phyloP scores from a whole-genome alignment of 1,140 invertebrate genomes.

The Drosophila mauritiana region DNA sequence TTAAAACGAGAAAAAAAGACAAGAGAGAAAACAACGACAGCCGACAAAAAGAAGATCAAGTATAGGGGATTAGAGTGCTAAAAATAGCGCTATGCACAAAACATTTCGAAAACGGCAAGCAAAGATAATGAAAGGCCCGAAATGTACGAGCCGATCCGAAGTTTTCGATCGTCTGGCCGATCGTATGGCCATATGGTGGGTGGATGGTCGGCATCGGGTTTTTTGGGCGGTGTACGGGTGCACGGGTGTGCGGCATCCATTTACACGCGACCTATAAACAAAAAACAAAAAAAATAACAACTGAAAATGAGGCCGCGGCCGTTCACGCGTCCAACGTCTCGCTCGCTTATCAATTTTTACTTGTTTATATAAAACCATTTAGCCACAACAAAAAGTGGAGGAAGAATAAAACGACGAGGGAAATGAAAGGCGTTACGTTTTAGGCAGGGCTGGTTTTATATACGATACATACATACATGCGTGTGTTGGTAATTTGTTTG shows the following conservation, averaged over 20 bases:
- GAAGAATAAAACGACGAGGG: background rate
- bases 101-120: constrained; percentile 45
- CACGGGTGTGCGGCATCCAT: constrained; percentile 32
- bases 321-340: constrained; percentile 54
- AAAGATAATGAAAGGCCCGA: constrained; percentile 34
- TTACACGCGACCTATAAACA: constrained; percentile 80
- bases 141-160: constrained; percentile 16
- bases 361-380: constrained; percentile 49
- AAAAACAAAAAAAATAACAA: constrained; percentile 43
- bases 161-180: constrained; percentile 22
- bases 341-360: constrained; percentile 55
- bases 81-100: constrained; percentile 50
- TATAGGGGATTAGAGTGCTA: constrained; percentile 56
- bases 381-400: constrained; percentile 16
- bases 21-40: constrained; percentile 22
- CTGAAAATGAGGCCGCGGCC: constrained; percentile 68
- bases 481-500: constrained; percentile 47
- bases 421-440: constrained; percentile 30
- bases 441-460: background rate
- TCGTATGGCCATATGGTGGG: constrained; percentile 19
- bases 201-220: constrained; percentile 2
- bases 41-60: constrained; percentile 52
- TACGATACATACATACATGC: constrained; percentile 13
- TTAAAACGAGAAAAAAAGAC: constrained; percentile 23
- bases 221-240: constrained; percentile 5